Conservation (phyloP, 2,797 vertebrate species). For the Semotilus atromaculatus region DNA sequence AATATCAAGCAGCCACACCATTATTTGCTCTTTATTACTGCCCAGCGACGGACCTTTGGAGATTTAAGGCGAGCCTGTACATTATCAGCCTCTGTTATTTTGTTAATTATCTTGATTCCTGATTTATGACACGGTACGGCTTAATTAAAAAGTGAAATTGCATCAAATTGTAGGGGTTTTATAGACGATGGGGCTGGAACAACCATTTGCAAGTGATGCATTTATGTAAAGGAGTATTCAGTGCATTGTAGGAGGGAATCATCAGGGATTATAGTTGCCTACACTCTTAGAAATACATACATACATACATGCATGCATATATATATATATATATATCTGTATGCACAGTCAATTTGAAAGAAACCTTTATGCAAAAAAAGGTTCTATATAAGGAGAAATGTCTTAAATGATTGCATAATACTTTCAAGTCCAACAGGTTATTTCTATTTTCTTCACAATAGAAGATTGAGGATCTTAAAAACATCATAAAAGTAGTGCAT, state of each 20-base stretch:
- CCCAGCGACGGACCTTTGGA: conserved; percentile 50
- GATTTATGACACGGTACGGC: conserved; percentile 60
- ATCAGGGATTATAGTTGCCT: conserved; percentile 21
- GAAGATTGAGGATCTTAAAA: neutral
- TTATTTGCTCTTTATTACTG: conserved; percentile 61
- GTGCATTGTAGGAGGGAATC: conserved; percentile 52
- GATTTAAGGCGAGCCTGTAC: conserved; percentile 54
- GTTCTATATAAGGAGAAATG: neutral
- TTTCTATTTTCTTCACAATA: neutral
- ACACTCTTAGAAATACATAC: neutral
- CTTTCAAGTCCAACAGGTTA: neutral
- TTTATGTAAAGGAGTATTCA: conserved; percentile 55
- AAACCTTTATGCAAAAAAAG: neutral
- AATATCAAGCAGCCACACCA: conserved; percentile 67
- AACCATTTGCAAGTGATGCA: conserved; percentile 38
- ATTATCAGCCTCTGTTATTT: conserved; percentile 61
- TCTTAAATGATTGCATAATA: neutral
- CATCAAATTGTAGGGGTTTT: conserved; percentile 55
- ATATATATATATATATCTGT: too few relatives aligned
- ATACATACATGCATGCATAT: too few relatives aligned
- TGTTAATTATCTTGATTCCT: conserved; percentile 59
- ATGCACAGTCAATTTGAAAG: neutral
- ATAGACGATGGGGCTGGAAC: conserved; percentile 41
- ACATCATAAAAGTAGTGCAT: neutral
- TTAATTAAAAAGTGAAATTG: conserved; percentile 64